A percentile compares a stretch with the other conserved stretches of the same genome.
These are phyloP conservation scores for Anthopleura sola DNA, from an alignment of 64 coral and sea anemone species.

Conservation along the genomic window DNA sequence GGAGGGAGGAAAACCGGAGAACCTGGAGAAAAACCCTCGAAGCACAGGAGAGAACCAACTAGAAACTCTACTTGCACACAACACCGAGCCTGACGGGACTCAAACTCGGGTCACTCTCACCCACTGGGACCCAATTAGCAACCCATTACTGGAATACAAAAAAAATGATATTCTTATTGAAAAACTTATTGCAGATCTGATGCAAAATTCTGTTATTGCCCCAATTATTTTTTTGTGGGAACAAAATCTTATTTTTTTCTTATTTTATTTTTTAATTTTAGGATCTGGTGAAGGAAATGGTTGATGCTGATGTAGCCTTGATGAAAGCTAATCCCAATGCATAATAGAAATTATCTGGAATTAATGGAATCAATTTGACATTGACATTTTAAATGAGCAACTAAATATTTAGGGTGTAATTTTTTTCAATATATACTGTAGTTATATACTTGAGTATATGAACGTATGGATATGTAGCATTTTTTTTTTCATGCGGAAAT, in stretches of 20 bases:
- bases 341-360: not conserved
- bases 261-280: slow-evolving; percentile 33
- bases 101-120: too few relatives aligned
- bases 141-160: not conserved
- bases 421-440: not conserved
- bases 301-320: slow-evolving; percentile 68
- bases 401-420: not conserved
- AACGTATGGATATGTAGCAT: not conserved
- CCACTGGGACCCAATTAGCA: not conserved
- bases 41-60: too few relatives aligned
- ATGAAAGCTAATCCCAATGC: slow-evolving; percentile 81
- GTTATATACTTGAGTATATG: not conserved
- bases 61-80: too few relatives aligned
- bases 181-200: too few relatives aligned
- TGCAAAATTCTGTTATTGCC: too few relatives aligned
- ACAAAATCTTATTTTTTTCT: too few relatives aligned
- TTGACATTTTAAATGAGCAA: not conserved
- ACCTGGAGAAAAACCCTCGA: too few relatives aligned
- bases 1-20: too few relatives aligned
- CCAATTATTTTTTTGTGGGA: too few relatives aligned
- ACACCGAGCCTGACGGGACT: too few relatives aligned
- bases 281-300: slow-evolving; percentile 88
- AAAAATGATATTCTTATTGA: not conserved
- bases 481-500: not conserved
- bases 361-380: not conserved